These are phyloP conservation scores for Flexamia atlantica DNA, from an alignment of 2,888 invertebrate species.

Conservation along the genomic window DNA sequence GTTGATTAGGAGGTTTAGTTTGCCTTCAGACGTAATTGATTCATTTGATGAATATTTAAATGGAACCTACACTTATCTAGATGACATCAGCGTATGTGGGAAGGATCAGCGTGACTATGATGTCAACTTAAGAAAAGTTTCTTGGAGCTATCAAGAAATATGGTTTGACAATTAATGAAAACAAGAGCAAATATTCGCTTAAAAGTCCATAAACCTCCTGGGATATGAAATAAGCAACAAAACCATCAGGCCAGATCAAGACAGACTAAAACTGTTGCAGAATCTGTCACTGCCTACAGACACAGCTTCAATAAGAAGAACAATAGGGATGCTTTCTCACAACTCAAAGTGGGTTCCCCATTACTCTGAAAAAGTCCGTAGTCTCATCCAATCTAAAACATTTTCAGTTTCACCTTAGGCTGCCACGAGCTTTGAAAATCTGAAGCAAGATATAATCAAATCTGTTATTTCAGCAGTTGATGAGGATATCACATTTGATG, in stretches of 20 bases:
- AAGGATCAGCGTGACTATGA: too few relatives aligned
- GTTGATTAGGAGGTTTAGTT: too few relatives aligned
- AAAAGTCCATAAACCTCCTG: too few relatives aligned
- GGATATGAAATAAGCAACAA: constrained; percentile 1
- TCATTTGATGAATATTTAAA: too few relatives aligned
- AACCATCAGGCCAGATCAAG: constrained; percentile 9
- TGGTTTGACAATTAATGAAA: too few relatives aligned
- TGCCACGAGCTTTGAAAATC: constrained; percentile 1
- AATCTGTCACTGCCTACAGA: constrained; percentile 27
- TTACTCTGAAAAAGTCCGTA: constrained; percentile 7
- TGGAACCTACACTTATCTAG: too few relatives aligned
- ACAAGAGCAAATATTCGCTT: too few relatives aligned
- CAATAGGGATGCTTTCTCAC: constrained; percentile 25
- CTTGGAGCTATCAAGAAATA: too few relatives aligned
- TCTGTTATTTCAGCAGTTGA: constrained; percentile 23
- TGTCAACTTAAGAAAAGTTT: too few relatives aligned
- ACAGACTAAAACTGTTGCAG: constrained; percentile 10
- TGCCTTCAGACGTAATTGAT: too few relatives aligned
- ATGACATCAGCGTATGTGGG: too few relatives aligned
- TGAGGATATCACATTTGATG: constrained; percentile 14
- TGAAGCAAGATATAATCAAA: constrained; percentile 23
- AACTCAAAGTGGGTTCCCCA: constrained; percentile 12
- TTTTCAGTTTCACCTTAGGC: constrained; percentile 28
- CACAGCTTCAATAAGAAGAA: constrained; percentile 2
- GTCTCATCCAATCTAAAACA: background rate